Evolutionary conservation across 2,888 invertebrate genomes (phyloP).

Genomic region (Ashinkailepas kermadecensis): DNA sequence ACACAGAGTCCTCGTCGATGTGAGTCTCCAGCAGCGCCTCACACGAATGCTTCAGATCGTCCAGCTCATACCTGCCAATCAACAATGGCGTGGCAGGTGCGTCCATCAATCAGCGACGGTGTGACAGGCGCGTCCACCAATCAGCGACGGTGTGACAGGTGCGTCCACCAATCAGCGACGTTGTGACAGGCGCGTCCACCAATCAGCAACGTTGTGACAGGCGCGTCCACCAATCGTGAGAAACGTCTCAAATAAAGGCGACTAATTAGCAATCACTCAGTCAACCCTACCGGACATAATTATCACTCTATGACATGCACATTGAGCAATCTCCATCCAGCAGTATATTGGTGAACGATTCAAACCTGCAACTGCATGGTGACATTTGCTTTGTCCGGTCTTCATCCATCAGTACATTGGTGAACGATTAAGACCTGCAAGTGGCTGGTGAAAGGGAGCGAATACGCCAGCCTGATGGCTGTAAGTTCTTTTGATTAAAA

Average conservation of each 20-base stretch:
- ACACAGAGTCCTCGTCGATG: constrained; percentile 55
- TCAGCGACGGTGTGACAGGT: background rate
- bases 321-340: too few species aligned
- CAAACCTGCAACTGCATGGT: too few species aligned
- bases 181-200: background rate
- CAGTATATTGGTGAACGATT: too few species aligned
- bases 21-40: constrained; percentile 54
- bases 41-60: constrained; percentile 55
- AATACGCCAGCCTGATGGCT: too few species aligned
- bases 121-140: background rate
- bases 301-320: too few species aligned
- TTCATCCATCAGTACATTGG: too few species aligned
- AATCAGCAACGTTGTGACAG: background rate
- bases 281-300: too few species aligned
- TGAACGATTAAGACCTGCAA: too few species aligned
- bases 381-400: too few species aligned
- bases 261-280: background rate
- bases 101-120: background rate
- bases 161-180: background rate
- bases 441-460: too few species aligned
- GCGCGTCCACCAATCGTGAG: background rate
- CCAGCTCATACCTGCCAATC: constrained; percentile 43
- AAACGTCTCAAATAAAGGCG: background rate
- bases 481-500: too few species aligned
- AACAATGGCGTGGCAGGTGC: background rate